Conservation (phyloP, 2,888 invertebrate genomes). For the Slavum lentiscoides region DNA sequence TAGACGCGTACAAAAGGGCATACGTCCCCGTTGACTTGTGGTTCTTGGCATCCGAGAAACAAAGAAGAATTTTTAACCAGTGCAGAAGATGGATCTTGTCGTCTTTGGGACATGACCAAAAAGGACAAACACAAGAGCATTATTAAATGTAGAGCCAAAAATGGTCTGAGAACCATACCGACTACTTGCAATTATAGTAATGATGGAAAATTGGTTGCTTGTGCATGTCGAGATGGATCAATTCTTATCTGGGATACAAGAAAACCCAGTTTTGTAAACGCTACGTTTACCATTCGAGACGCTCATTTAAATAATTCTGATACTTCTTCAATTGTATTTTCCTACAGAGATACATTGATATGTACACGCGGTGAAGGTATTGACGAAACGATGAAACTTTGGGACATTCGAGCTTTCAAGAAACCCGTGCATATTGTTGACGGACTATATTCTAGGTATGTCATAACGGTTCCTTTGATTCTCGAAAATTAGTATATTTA, state of each 20-base stretch:
- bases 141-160: slow-evolving; percentile 84
- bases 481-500: not conserved
- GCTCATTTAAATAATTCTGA: slow-evolving; percentile 82
- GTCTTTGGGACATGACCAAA: slow-evolving; percentile 86
- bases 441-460: slow-evolving; percentile 79
- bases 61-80: slow-evolving; percentile 93
- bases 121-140: slow-evolving; percentile 74
- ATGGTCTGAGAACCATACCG: slow-evolving; percentile 84
- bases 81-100: slow-evolving; percentile 88
- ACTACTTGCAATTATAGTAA: slow-evolving; percentile 81
- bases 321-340: slow-evolving; percentile 82
- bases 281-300: slow-evolving; percentile 73
- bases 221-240: slow-evolving; percentile 92
- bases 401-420: slow-evolving; percentile 87
- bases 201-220: slow-evolving; percentile 85
- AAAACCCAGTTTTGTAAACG: slow-evolving; percentile 83
- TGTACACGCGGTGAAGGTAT: slow-evolving; percentile 75
- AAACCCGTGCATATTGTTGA: slow-evolving; percentile 72
- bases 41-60: slow-evolving; percentile 91
- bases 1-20: slow-evolving; percentile 85
- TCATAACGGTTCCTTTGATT: not conserved
- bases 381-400: slow-evolving; percentile 92
- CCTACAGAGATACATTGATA: slow-evolving; percentile 79
- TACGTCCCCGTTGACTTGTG: slow-evolving; percentile 83
- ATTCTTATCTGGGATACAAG: slow-evolving; percentile 97